These are phyloP conservation scores for Apis laboriosa DNA, from an alignment of 1,140 invertebrate genomes.

Conservation along the genomic window DNA sequence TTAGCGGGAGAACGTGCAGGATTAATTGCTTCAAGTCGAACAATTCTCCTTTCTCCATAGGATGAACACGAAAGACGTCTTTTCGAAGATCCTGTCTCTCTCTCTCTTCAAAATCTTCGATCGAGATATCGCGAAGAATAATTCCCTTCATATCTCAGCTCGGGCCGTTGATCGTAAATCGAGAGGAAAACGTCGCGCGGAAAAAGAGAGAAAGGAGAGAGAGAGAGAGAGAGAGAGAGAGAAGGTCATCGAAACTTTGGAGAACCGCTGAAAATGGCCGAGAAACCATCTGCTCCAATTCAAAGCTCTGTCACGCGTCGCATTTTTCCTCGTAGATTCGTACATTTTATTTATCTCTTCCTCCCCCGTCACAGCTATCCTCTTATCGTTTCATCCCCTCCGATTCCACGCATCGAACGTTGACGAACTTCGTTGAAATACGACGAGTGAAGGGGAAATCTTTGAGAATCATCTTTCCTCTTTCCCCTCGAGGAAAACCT, in stretches of 20 bases:
- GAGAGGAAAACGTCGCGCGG: slow-evolving; percentile 1
- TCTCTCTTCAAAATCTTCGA: neutral
- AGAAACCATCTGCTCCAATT: slow-evolving; percentile 8
- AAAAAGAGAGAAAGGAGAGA: neutral
- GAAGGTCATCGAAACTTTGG: neutral
- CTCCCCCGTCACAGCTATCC: too few species aligned
- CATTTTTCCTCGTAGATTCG: neutral
- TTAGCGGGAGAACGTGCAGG: neutral
- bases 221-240: too few species aligned
- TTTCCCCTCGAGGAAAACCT: neutral
- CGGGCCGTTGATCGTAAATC: slow-evolving; percentile 40
- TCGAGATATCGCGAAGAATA: slow-evolving; percentile 36
- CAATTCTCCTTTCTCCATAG: too few species aligned
- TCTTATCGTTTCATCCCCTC: neutral
- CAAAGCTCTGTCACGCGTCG: slow-evolving; percentile 21
- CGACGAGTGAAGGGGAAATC: neutral
- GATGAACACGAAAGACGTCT: neutral
- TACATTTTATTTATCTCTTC: neutral
- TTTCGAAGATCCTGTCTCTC: neutral
- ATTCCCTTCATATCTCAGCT: slow-evolving; percentile 33
- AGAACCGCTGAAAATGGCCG: slow-evolving; percentile 7
- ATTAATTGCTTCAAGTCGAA: neutral
- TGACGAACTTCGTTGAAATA: neutral
- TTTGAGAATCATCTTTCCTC: neutral
- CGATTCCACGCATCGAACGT: neutral